Conservation (phyloP, 2,888 invertebrate species). For the Mythimna pallens region DNA sequence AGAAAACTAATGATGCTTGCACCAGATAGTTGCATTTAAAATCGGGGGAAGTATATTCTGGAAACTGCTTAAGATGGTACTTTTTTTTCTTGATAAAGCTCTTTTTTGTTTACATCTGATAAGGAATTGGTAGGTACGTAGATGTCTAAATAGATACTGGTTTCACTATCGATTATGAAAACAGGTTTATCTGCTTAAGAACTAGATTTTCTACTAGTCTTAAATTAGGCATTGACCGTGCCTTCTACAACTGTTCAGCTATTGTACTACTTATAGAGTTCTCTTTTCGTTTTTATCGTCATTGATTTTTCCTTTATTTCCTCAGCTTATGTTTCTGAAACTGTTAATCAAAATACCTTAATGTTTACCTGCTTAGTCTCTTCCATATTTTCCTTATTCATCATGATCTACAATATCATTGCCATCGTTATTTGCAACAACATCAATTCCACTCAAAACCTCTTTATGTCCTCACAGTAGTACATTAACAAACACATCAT, state of each 20-base stretch:
- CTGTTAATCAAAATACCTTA: no score
- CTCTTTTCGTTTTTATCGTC: no score
- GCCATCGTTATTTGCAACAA: not conserved
- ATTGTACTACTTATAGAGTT: not conserved
- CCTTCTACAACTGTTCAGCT: not conserved
- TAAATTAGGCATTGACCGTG: constrained; percentile 8
- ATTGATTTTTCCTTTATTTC: no score
- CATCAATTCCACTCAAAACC: constrained; percentile 13
- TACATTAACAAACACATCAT: constrained; percentile 51
- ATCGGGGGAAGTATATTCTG: constrained; percentile 39
- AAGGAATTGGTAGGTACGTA: not conserved
- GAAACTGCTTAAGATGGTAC: constrained; percentile 27
- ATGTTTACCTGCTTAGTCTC: not conserved
- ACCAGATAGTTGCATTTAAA: constrained; percentile 63
- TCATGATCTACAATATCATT: not conserved
- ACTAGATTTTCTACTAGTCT: constrained; percentile 20
- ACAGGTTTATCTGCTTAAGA: constrained; percentile 32
- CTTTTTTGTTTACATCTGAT: constrained; percentile 25
- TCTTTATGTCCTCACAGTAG: constrained; percentile 17
- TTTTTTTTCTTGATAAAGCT: constrained; percentile 3
- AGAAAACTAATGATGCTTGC: constrained; percentile 70
- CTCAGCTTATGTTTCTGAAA: no score
- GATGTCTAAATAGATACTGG: constrained; percentile 13
- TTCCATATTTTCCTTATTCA: not conserved
- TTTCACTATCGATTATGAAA: constrained; percentile 15